Percentiles rank a stretch among this genome's conserved stretches.
Conservation (phyloP, 2,113 vertebrate genomes). For the Oxygymnocypris stewartii region DNA sequence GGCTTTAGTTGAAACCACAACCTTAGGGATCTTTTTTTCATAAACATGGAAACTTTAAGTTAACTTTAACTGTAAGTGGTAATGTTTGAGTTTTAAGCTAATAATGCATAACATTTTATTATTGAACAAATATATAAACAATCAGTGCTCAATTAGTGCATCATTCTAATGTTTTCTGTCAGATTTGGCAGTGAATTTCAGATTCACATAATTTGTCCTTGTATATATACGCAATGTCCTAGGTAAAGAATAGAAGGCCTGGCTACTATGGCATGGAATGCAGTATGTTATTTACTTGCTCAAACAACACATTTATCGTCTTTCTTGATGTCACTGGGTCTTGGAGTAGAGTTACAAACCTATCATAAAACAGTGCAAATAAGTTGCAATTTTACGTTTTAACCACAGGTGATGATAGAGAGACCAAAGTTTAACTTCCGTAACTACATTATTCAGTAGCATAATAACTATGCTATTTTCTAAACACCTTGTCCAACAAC, state of each 20-base stretch:
- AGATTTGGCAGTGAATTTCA: no score
- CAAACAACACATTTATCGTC: not conserved
- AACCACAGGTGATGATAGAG: not conserved
- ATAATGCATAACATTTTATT: no score
- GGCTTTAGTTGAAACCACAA: not conserved
- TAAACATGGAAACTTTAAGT: no score
- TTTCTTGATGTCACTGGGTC: not conserved
- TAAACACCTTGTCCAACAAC: not conserved
- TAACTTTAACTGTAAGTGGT: no score
- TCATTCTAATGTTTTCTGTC: no score
- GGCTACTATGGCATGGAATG: not conserved
- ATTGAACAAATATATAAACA: no score
- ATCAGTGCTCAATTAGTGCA: no score
- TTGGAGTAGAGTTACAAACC: not conserved
- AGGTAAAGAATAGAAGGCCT: not conserved
- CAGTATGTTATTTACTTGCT: not conserved
- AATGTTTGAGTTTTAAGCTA: no score
- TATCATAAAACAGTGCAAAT: not conserved
- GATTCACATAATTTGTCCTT: not conserved
- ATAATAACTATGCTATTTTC: not conserved
- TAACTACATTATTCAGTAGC: not conserved
- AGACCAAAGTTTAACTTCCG: not conserved
- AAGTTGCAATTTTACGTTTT: no score
- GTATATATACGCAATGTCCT: not conserved
- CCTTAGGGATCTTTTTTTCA: not conserved